A percentile compares a stretch with the other conserved stretches of the same genome.
These are phyloP conservation scores for Caenorhabditis latens DNA, from an alignment of 1,140 invertebrate genomes.

Conservation along the genomic window DNA sequence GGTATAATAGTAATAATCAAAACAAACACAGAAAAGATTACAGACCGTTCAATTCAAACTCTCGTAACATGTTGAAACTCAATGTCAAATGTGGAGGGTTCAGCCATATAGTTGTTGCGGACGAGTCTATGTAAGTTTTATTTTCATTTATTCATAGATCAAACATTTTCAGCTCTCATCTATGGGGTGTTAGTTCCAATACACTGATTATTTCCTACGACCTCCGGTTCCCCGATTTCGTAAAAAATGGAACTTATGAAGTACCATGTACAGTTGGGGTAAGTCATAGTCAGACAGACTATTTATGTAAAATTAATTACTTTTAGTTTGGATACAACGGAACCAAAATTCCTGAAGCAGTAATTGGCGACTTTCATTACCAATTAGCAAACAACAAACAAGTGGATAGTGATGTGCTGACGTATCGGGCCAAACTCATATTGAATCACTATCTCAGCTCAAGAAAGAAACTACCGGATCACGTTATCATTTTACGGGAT, in stretches of 20 bases:
- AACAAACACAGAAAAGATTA: no score
- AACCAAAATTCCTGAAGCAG: not conserved
- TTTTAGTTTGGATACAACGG: slow-evolving; percentile 59
- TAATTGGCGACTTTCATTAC: slow-evolving; percentile 64
- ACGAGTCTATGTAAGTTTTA: not conserved
- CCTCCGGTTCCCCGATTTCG: slow-evolving; percentile 25
- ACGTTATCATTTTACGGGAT: slow-evolving; percentile 59
- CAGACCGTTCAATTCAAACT: no score
- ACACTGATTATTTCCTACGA: slow-evolving; percentile 52
- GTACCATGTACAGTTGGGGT: slow-evolving; percentile 44
- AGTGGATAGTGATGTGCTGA: slow-evolving; percentile 40
- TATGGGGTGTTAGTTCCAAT: not conserved
- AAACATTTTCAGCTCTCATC: slow-evolving; percentile 12
- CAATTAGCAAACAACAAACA: slow-evolving; percentile 51
- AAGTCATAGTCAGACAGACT: no score
- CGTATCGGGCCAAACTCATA: not conserved
- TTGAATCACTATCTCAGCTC: slow-evolving; percentile 33
- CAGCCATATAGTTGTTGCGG: slow-evolving; percentile 11
- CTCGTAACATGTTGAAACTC: no score
- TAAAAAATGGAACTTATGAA: not conserved
- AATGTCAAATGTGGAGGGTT: slow-evolving; percentile 44
- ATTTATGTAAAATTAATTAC: no score
- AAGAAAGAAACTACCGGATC: not conserved
- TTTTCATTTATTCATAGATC: not conserved
- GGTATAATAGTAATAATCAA: no score